Percentiles rank a stretch among this genome's conserved stretches.
phyloP scores from a whole-genome alignment of 1,140 invertebrate species.

The Coptotermes formosanus region DNA sequence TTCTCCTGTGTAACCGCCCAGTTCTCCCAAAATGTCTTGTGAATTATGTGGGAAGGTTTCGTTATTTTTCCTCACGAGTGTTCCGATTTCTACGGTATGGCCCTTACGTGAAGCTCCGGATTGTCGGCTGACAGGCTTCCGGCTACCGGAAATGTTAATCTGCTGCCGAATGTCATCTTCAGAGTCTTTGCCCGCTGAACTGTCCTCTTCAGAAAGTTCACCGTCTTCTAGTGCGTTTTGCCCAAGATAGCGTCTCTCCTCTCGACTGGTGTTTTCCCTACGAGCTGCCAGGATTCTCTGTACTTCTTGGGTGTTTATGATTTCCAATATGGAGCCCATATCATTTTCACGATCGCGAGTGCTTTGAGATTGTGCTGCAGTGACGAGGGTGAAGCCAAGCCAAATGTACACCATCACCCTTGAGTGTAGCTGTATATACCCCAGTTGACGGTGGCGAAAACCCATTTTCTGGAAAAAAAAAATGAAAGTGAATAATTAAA shows the following conservation, averaged over 20 bases:
- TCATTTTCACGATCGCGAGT: background rate
- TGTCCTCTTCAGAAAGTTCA: background rate
- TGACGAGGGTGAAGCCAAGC: background rate
- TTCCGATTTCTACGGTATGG: background rate
- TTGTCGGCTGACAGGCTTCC: background rate
- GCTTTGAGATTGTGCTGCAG: background rate
- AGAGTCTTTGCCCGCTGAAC: background rate
- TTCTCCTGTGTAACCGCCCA: conserved; percentile 37
- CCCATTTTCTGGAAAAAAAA: conserved; percentile 4
- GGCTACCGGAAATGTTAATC: background rate
- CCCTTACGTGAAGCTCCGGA: background rate
- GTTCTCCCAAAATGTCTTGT: background rate
- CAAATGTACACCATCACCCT: background rate
- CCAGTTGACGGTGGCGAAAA: background rate
- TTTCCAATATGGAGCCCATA: conserved; percentile 55
- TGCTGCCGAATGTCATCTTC: background rate
- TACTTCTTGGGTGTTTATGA: conserved; percentile 58
- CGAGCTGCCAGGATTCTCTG: conserved; percentile 52
- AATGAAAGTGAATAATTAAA: background rate
- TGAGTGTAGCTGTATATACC: background rate
- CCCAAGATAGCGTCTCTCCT: conserved; percentile 46
- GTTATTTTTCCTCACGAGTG: background rate
- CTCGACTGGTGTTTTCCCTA: conserved; percentile 44
- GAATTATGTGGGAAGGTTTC: background rate
- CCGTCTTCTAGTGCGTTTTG: conserved; percentile 48